phyloP scores from a whole-genome alignment of 2,888 invertebrate species.

The Lycia hirtaria region DNA sequence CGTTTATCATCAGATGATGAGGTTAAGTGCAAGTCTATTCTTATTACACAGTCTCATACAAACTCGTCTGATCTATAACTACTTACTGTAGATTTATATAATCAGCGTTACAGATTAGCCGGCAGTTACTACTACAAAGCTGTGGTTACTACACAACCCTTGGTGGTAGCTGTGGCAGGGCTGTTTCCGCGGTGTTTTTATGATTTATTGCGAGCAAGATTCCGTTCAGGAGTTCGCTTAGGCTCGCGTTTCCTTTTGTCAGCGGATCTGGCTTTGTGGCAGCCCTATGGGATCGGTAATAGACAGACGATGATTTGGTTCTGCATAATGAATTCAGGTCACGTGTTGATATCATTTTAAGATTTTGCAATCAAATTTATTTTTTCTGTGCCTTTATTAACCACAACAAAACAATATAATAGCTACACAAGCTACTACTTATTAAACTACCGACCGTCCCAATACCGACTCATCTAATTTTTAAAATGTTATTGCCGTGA shows the following conservation, averaged over 20 bases:
- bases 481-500: no score
- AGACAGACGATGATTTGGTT: slow-evolving; percentile 58
- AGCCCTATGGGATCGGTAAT: slow-evolving; percentile 53
- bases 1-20: no score
- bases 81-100: slow-evolving; percentile 34
- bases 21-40: no score
- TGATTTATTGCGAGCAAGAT: slow-evolving; percentile 73
- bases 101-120: slow-evolving; percentile 54
- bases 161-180: slow-evolving; percentile 51
- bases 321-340: slow-evolving; percentile 52
- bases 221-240: slow-evolving; percentile 63
- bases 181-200: slow-evolving; percentile 61
- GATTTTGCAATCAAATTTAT: no score
- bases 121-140: slow-evolving; percentile 2
- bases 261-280: slow-evolving; percentile 59
- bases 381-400: no score
- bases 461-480: no score
- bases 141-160: slow-evolving; percentile 20
- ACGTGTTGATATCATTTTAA: slow-evolving; percentile 38
- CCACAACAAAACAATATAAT: no score
- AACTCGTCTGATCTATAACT: no score
- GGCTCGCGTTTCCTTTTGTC: slow-evolving; percentile 64
- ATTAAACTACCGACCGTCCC: no score
- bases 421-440: no score
- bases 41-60: no score